phyloP scores from a whole-genome alignment of 2,888 invertebrate genomes.

The Entomobrya proxima region DNA sequence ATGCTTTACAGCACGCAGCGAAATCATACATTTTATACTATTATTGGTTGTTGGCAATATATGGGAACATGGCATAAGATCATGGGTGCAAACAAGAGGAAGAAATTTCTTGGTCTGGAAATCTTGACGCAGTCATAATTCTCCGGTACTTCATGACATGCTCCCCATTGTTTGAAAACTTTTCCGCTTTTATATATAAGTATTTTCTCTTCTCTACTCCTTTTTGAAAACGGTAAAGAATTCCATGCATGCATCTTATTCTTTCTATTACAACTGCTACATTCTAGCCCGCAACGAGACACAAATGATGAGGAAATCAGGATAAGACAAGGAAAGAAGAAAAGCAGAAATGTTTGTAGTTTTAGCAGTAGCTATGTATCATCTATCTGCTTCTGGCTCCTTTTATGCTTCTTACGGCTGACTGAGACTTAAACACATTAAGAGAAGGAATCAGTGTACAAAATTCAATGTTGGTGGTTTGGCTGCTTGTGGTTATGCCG shows the following conservation, averaged over 20 bases:
- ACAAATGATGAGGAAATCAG: neutral
- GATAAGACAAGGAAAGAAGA: constrained; percentile 1
- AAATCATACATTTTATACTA: neutral
- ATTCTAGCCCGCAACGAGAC: constrained; percentile 14
- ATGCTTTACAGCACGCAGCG: neutral
- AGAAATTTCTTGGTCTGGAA: constrained; percentile 71
- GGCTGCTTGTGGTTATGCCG: constrained; percentile 37
- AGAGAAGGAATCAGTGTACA: constrained; percentile 30
- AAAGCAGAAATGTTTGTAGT: constrained; percentile 9
- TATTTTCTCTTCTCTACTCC: constrained; percentile 35
- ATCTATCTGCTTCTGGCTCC: constrained; percentile 16
- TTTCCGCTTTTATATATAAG: constrained; percentile 53
- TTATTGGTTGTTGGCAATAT: neutral
- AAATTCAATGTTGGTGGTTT: constrained; percentile 49
- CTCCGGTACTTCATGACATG: constrained; percentile 69
- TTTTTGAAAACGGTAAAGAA: constrained; percentile 47
- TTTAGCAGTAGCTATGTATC: constrained; percentile 13
- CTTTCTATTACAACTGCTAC: neutral
- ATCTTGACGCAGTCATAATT: constrained; percentile 74
- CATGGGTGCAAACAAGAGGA: constrained; percentile 60
- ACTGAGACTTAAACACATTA: constrained; percentile 30
- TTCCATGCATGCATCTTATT: constrained; percentile 48
- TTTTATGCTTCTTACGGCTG: constrained; percentile 20
- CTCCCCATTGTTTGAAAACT: constrained; percentile 73
- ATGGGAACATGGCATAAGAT: constrained; percentile 26